Base-by-base conservation (phyloP, 1,140 invertebrate genomes). In the Drosophila tropicalis region DNA sequence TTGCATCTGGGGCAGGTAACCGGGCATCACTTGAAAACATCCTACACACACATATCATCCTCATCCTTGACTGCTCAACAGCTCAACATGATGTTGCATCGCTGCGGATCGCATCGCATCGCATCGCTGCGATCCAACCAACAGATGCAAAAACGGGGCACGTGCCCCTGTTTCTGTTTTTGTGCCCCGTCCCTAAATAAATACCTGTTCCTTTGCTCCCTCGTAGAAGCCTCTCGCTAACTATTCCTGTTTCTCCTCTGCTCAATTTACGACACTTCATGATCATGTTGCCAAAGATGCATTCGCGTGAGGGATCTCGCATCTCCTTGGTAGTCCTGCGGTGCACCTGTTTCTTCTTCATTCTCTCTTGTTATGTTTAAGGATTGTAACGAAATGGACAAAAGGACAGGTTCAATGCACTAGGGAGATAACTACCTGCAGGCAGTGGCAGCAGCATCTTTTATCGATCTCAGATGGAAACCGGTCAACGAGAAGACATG, bases 221-320 rank as follows among this genome's bases (percentile, higher is more conserved):
- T 39, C 36, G 36, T 13, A 13, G 10, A 39, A 13, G 12, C 12
- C 44, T 19, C 36, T 39, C 36, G 36, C 17, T 22, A 51, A 51
- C 44, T 51, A 51, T 51, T 51, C 44, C 44, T 22, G 44, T 51
- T 51, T 51, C 19, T 51, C 19, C 44, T 51, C 17, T 29, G 3
- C 44, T 12, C 19, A 22, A 51, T 51, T 51, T 51, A 51, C 44
- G 44, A 51, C 44, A 51, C 44, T 51, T 22, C 44, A 51, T 51
- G 44, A 51, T 51, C 17, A 51, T 51, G 44, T 51, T 51, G 44
- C 44, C 44, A 51, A 51, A 51, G 44, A 51, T 51, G 44, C 44
- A 51, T 51, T 51, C 44, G 44, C 44, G 44, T 51, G 44, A 51
- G 44, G 44, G 44, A 51, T 5, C 29, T 51, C 9, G 44, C 17